Base-by-base conservation (phyloP, 2,888 invertebrate species). In the Leptopilina drosophilae region DNA sequence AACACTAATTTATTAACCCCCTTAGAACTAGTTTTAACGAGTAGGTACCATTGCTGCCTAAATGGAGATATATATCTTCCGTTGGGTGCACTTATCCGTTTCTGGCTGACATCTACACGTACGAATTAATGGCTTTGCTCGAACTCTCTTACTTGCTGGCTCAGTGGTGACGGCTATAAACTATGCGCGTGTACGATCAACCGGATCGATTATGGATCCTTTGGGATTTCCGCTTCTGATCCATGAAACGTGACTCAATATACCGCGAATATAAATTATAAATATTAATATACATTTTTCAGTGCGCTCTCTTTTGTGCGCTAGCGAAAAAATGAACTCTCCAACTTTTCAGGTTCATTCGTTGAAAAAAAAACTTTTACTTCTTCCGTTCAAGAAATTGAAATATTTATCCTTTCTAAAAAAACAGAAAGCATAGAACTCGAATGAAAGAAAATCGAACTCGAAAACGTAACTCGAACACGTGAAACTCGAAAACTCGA, bases 61-160 rank as follows among this genome's bases (percentile, higher is more conserved):
- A 90, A 90, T 90, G 88, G 89, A 89, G 89, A 89, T 89, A 90
- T 90, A 90, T 89, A 90, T 90, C 89, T 90, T 88, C 87, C 87
- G 86, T 84, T 87, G 87, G 89, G 88, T 87, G 89, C 90, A 89
- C 90, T 90, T 90, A 90, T 90, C 88, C 88, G 88, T 88, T 90
- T 88, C 88, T 89, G 88, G 89, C 90, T 89, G 89, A 90, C 90
- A 89, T 89, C 88, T 88, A 88, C 89, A 88, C 88, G 88, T 89
- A 88, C 88, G 88, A 89, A 90, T 90, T 90, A 90, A 90, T 90
- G 89, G 89, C 89, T 87, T 83, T 84, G 84, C 87, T 84, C 86
- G 85, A 84, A 87, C 86, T 86, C 85, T 84, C 82, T 85, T 83
- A 81, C 81, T 78, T 82, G 67, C 65, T 78, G 81, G 81, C 80